phyloP scores from a whole-genome alignment of 2,113 vertebrate species.

The Myiozetetes cayanensis region DNA sequence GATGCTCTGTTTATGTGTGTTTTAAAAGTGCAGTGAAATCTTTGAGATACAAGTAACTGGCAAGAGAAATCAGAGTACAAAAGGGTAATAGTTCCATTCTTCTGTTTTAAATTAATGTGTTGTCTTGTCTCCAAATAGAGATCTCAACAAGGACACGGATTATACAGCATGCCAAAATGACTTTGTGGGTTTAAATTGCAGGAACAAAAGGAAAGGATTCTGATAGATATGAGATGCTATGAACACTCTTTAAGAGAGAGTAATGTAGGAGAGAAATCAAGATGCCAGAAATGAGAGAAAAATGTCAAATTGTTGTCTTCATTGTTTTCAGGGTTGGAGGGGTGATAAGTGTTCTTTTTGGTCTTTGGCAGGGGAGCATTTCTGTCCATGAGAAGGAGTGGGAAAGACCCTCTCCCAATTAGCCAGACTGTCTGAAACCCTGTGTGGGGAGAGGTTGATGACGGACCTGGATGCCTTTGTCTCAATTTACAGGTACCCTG shows the following conservation, averaged over 20 bases:
- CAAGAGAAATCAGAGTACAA: constrained; percentile 32
- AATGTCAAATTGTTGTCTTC: neutral
- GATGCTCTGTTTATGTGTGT: constrained; percentile 49
- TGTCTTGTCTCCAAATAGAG: neutral
- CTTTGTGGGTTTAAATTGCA: neutral
- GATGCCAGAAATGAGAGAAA: neutral
- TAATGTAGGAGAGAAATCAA: neutral
- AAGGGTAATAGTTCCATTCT: neutral
- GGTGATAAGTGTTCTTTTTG: neutral
- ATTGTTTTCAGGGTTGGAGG: neutral
- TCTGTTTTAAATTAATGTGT: constrained; percentile 33
- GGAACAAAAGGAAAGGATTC: neutral
- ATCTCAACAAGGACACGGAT: neutral
- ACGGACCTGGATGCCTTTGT: neutral
- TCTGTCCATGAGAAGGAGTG: neutral
- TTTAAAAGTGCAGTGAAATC: constrained; percentile 46
- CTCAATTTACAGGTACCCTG: constrained; percentile 7
- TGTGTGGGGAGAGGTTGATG: neutral
- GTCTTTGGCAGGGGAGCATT: neutral
- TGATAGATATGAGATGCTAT: neutral
- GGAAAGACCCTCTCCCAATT: neutral
- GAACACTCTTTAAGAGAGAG: neutral
- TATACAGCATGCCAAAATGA: neutral
- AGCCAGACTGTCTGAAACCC: neutral
- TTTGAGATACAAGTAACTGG: constrained; percentile 18